Evolutionary conservation across 2,113 vertebrate genomes (phyloP).

Genomic region (Myxocyprinus asiaticus): DNA sequence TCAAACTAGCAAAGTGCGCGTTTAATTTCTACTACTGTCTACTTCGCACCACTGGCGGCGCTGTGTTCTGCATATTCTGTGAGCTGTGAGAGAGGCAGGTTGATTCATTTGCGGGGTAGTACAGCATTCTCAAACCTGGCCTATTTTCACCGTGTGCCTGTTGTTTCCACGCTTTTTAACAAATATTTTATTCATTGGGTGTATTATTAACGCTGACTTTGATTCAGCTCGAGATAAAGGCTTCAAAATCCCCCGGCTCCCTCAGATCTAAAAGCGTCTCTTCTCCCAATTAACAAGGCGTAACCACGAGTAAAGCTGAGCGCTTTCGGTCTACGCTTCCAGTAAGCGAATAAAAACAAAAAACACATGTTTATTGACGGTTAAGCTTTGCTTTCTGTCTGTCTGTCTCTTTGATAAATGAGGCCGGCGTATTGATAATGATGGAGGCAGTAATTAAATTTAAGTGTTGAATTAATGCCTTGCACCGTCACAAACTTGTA

Average conservation of each 20-base stretch:
- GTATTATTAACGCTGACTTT: slow-evolving; percentile 51
- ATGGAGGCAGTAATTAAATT: slow-evolving; percentile 59
- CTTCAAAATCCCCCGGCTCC: slow-evolving; percentile 50
- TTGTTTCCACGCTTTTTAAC: slow-evolving; percentile 48
- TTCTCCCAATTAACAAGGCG: slow-evolving; percentile 51
- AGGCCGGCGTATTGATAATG: slow-evolving; percentile 54
- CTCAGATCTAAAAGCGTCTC: slow-evolving; percentile 36
- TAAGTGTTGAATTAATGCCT: slow-evolving; percentile 57
- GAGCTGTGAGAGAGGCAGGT: not conserved
- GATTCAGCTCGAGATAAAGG: slow-evolving; percentile 46
- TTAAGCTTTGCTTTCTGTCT: slow-evolving; percentile 60
- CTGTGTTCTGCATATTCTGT: slow-evolving; percentile 3
- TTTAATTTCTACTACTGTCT: not conserved
- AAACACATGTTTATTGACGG: slow-evolving; percentile 66
- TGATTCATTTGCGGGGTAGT: slow-evolving; percentile 18
- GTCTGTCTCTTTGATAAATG: slow-evolving; percentile 60
- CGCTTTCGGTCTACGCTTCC: slow-evolving; percentile 47
- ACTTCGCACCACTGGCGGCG: slow-evolving; percentile 14
- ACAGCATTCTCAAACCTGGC: slow-evolving; percentile 19
- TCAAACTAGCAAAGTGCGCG: not conserved
- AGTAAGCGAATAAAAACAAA: slow-evolving; percentile 61
- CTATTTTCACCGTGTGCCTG: slow-evolving; percentile 22
- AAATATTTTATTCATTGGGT: slow-evolving; percentile 50
- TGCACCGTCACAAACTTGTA: slow-evolving; percentile 36
- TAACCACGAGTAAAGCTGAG: slow-evolving; percentile 50